Evolutionary conservation across 2,797 vertebrate species (phyloP), one percentile per base, ranked within the genome.

Genomic region (Agapornis canus): DNA sequence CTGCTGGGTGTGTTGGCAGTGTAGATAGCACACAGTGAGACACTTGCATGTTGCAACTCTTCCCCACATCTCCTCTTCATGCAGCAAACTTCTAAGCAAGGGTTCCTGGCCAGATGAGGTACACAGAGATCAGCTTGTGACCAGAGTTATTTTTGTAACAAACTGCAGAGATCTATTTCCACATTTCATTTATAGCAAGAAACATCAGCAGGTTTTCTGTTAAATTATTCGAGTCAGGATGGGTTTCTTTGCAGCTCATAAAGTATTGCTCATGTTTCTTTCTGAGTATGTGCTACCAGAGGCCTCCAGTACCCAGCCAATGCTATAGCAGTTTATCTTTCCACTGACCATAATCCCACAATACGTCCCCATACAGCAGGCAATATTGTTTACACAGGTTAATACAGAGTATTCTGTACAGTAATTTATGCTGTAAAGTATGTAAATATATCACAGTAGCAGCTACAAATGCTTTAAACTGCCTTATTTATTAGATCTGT

Each of bases 401-500:
- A 95, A 94, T 77, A 87, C 2, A 1, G 75, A 97, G 63, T 92
- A 59, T 89, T 92, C 89, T 96, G 93, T 96, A 92, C 60, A 94
- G 90, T 96, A 82, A 96, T 96, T 96, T 97, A 96, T 96, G 95
- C 86, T 97, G 83, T 96, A 97, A 96, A 96, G 91, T 97, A 94
- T 97, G 87, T 95, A 93, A 54, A 88, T 93, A 81, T 37, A 72
- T 95, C 93, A 94, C 13, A 3, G 66, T 96, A 95, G 83, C 92
- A 77, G 43, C 70, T 81, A 92, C 79, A 94, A 95, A 96, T 79
- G 83, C 77, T 96, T 96, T 85, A 83, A 95, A 96, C 54, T 92
- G 90, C 86, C 95, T 89, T 96, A 78, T 96, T 97, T 96, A 95
- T 92, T 95, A 95, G 82, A 72, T 77, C 20, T 1, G 35, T 76